Percentiles rank a stretch among this genome's conserved stretches.
Evolutionary conservation across 2,888 invertebrate species (phyloP).

Genomic region (Sphecodes monilicornis): DNA sequence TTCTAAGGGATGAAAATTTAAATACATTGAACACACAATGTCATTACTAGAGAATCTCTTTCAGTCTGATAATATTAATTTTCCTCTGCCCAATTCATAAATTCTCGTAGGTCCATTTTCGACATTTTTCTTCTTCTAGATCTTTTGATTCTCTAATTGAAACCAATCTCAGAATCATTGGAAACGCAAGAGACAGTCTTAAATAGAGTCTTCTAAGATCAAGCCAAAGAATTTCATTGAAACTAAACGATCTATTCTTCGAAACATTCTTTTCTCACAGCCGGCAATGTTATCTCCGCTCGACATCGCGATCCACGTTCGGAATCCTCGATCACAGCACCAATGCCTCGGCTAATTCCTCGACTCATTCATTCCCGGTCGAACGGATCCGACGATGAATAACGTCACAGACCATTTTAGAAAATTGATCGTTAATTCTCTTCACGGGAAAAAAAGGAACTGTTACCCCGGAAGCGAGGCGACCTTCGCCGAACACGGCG

Average conservation of each 20-base stretch:
- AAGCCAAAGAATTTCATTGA: background rate
- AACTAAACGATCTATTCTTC: background rate
- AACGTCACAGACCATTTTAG: background rate
- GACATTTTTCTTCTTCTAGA: background rate
- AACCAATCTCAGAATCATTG: background rate
- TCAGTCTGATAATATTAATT: no score
- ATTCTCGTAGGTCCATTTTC: background rate
- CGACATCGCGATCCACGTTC: constrained; percentile 5
- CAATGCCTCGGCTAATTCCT: background rate
- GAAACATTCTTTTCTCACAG: background rate
- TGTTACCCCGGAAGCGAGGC: constrained; percentile 36
- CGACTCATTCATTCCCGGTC: background rate
- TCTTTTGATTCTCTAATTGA: background rate
- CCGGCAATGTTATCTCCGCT: background rate
- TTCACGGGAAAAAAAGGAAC: background rate
- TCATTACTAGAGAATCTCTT: no score
- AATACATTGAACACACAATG: no score
- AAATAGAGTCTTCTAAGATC: background rate
- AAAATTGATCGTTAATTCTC: background rate
- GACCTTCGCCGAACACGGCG: constrained; percentile 60
- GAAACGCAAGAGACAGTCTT: background rate
- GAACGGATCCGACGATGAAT: constrained; percentile 9
- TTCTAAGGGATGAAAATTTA: no score
- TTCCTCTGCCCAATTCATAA: background rate
- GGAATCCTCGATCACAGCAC: constrained; percentile 4